phyloP scores from a whole-genome alignment of 1,140 invertebrate species.

The Drosophila littoralis region DNA sequence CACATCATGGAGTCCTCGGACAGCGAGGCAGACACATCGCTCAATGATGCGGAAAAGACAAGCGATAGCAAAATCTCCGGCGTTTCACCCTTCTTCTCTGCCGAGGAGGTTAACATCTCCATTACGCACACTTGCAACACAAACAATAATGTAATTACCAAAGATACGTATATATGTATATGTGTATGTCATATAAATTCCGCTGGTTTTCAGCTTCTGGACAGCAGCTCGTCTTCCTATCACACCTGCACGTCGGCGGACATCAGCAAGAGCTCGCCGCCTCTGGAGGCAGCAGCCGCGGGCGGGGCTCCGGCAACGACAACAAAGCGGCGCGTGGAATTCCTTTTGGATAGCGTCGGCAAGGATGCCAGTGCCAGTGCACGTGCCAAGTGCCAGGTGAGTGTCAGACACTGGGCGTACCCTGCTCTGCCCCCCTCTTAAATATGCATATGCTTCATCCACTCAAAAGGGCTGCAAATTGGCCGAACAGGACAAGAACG shows the following conservation, averaged over 20 bases:
- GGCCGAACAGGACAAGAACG: conserved; percentile 69
- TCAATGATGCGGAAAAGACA: conserved; percentile 70
- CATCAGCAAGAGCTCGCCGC: conserved; percentile 71
- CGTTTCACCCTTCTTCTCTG: conserved; percentile 85
- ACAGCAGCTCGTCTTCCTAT: conserved; percentile 80
- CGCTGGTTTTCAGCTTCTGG: conserved; percentile 45
- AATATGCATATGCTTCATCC: conserved; percentile 36
- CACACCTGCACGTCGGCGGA: conserved; percentile 78
- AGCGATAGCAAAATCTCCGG: conserved; percentile 84
- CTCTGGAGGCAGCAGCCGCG: conserved; percentile 38
- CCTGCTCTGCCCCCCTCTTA: conserved; percentile 3
- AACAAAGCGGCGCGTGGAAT: conserved; percentile 67
- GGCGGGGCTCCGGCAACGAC: conserved; percentile 23
- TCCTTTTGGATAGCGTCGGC: conserved; percentile 38
- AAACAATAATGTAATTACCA: conserved; percentile 47
- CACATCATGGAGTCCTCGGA: conserved; percentile 76
- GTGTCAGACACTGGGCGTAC: conserved; percentile 13
- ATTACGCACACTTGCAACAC: conserved; percentile 62
- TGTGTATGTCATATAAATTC: not conserved
- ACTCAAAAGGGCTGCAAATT: conserved; percentile 73
- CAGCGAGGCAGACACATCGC: conserved; percentile 77
- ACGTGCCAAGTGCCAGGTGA: conserved; percentile 65
- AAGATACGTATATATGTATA: not conserved
- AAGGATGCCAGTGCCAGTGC: conserved; percentile 10
- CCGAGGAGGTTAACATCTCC: conserved; percentile 83